Conservation (phyloP, 2,888 invertebrate genomes). For the Anagyrus pseudococci region DNA sequence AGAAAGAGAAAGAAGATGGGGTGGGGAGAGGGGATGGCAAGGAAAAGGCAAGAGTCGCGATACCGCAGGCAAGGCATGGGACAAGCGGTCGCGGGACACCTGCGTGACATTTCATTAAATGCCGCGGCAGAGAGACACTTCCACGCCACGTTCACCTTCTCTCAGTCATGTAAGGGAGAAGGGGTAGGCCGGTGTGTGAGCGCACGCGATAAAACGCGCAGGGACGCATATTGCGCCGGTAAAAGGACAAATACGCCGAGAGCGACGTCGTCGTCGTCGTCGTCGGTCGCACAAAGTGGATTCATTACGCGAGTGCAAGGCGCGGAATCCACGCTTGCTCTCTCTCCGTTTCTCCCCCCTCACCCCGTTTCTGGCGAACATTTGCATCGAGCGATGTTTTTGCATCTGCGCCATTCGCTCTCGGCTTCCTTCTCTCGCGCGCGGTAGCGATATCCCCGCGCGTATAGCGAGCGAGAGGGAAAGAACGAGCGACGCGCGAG, state of each 20-base stretch:
- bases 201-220: no score
- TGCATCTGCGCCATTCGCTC: slow-evolving; percentile 10
- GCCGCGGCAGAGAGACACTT: slow-evolving; percentile 38
- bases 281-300: slow-evolving; percentile 52
- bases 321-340: slow-evolving; percentile 50
- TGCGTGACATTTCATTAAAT: slow-evolving; percentile 61
- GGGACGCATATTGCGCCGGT: background rate
- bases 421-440: slow-evolving; percentile 20
- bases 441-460: slow-evolving; percentile 35
- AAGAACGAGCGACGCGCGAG: background rate
- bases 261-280: slow-evolving; percentile 18
- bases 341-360: no score
- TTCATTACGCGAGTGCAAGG: slow-evolving; percentile 53
- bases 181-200: no score
- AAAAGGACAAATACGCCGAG: background rate
- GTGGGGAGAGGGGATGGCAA: background rate
- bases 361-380: no score
- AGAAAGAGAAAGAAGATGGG: background rate
- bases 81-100: slow-evolving; percentile 49
- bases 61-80: background rate
- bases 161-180: no score
- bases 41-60: slow-evolving; percentile 47
- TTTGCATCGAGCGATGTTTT: slow-evolving; percentile 47
- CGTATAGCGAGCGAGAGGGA: background rate
- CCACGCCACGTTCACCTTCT: background rate